phyloP scores from a whole-genome alignment of 2,797 vertebrate genomes.

The Cyclopterus lumpus region DNA sequence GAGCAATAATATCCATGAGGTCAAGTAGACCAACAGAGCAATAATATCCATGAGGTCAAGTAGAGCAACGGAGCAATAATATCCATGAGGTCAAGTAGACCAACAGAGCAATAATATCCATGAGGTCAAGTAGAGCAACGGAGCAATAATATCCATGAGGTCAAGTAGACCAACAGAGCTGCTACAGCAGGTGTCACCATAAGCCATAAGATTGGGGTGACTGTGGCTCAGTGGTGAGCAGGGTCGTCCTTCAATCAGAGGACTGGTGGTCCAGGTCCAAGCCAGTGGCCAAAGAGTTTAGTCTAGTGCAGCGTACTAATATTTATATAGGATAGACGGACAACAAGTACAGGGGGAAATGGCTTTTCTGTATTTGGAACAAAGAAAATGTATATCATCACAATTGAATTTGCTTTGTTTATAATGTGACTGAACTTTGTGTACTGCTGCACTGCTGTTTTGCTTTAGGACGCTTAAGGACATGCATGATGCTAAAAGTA shows the following conservation, averaged over 20 bases:
- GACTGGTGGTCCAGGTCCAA: background rate
- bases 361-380: background rate
- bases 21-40: slow-evolving; percentile 71
- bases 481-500: background rate
- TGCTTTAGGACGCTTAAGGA: background rate
- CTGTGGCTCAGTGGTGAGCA: too few relatives aligned
- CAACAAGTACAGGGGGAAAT: background rate
- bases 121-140: slow-evolving; percentile 70
- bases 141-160: too few relatives aligned
- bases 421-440: background rate
- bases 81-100: too few relatives aligned
- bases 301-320: slow-evolving; percentile 60
- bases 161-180: slow-evolving; percentile 38
- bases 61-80: too few relatives aligned
- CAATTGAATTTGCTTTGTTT: too few relatives aligned
- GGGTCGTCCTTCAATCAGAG: too few relatives aligned
- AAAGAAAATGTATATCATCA: too few relatives aligned
- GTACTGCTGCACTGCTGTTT: background rate
- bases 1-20: slow-evolving; percentile 67
- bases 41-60: too few relatives aligned
- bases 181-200: slow-evolving; percentile 54
- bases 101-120: slow-evolving; percentile 67
- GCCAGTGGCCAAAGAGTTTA: slow-evolving; percentile 27
- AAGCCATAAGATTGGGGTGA: too few relatives aligned
- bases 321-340: slow-evolving; percentile 25